Evolutionary conservation across 2,113 vertebrate genomes (phyloP), one percentile per base, ranked within the genome.

Genomic region (Ancistrus triradiatus): DNA sequence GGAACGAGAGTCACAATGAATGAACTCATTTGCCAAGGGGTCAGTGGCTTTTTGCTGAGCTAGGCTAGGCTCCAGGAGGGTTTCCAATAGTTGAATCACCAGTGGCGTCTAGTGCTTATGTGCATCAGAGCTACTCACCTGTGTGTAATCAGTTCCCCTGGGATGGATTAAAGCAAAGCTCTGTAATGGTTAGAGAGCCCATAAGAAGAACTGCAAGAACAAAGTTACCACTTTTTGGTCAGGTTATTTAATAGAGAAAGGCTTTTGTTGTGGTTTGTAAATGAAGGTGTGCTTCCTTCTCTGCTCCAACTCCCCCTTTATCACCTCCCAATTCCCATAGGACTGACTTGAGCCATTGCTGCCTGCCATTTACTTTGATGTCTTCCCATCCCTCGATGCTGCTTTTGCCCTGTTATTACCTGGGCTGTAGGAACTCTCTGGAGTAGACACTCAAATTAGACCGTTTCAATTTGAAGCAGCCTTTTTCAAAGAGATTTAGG

Each of bases 321-420:
- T n/a, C n/a, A n/a, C 17, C 37, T 58, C 19, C 21, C 11, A 38
- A 47, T 49, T 55, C 50, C 58, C 63, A 55, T 49, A 42, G 33
- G 25, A 52, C 42, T 15, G 15, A 21, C 38, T 48, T 35, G 6
- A 53, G 53, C 68, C 18, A 49, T 67, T 69, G 37, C 44, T 66
- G 25, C 37, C 10, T 31, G 35, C 38, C 33, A 8, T 55, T 68
- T 63, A 33, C 68, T 74, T 71, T 74, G 68, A 71, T 63, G 70
- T 46, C 14, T 24, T 58, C 58, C 51, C 18, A 15, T 61, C 28
- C 40, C 38, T 64, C 40, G 48, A 28, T 47, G 28, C 42, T 14
- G n/a, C 38, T 9, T n/a, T 49, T 50, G 49, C 31, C 48, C 67
- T 74, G 64, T 70, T 60, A 70, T 74, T 74, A 74, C 68, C 64